Percentiles rank a stretch among this genome's conserved stretches.
Conservation (phyloP, 2,113 vertebrate species). For the Dicentrarchus labrax region DNA sequence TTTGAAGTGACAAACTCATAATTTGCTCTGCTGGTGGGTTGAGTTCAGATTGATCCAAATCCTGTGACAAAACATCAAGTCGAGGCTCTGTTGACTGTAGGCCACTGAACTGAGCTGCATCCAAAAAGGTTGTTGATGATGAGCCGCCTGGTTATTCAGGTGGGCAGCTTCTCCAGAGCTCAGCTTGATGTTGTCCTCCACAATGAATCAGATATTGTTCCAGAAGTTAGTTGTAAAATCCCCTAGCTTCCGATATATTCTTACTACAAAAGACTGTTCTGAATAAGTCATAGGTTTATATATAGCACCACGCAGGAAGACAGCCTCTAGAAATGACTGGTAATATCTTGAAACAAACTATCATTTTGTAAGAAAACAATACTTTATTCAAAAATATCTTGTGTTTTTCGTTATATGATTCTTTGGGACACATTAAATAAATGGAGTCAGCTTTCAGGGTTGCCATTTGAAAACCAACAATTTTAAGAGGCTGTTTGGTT, state of each 20-base stretch:
- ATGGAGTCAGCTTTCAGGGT: background rate
- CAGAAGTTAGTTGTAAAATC: background rate
- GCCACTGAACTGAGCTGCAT: background rate
- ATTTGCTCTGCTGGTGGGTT: background rate
- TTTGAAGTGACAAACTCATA: background rate
- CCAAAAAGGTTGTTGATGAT: background rate
- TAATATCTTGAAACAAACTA: background rate
- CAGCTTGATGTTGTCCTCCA: conserved; percentile 6
- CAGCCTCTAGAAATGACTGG: background rate
- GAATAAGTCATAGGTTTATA: background rate
- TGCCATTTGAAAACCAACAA: background rate
- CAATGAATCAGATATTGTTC: background rate
- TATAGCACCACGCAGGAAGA: background rate
- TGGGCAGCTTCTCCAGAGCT: background rate
- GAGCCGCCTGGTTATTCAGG: conserved; percentile 7
- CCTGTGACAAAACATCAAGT: background rate
- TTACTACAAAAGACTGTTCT: background rate
- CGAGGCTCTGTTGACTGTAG: background rate
- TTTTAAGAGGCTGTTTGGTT: background rate
- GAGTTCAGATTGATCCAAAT: background rate
- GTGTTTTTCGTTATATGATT: background rate
- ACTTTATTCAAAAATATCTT: background rate
- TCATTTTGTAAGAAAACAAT: background rate
- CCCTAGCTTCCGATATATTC: background rate
- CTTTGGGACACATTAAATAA: background rate